These are phyloP conservation scores for Aethes cnicana DNA, from an alignment of 2,888 invertebrate species.

Conservation along the genomic window DNA sequence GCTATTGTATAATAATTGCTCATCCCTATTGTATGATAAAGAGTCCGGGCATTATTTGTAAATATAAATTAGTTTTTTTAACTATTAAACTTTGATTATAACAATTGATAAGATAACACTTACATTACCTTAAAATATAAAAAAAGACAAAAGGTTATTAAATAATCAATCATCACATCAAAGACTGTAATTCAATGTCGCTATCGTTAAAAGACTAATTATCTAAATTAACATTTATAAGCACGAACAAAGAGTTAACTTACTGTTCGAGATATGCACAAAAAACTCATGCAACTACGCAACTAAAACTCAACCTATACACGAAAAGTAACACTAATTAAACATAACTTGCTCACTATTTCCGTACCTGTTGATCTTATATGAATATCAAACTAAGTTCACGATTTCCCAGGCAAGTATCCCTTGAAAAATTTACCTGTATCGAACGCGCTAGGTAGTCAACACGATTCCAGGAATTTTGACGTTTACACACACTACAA, in stretches of 20 bases:
- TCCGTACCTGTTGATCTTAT: constrained; percentile 35
- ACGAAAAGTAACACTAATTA: not conserved
- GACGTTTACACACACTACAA: constrained; percentile 58
- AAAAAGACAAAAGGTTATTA: not conserved
- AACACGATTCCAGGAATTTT: constrained; percentile 68
- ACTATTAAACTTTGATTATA: too few species aligned
- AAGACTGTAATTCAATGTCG: not conserved
- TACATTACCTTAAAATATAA: not conserved
- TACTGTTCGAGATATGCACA: constrained; percentile 1
- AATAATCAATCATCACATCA: not conserved
- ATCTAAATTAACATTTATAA: constrained; percentile 2
- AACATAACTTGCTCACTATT: not conserved
- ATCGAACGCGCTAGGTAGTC: constrained; percentile 54
- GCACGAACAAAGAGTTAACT: constrained; percentile 22
- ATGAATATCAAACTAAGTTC: constrained; percentile 18
- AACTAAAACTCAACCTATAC: not conserved
- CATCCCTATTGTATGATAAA: too few species aligned
- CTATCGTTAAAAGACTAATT: not conserved
- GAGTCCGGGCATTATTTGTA: too few species aligned
- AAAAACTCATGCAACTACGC: constrained; percentile 7
- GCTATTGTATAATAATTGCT: too few species aligned
- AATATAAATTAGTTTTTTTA: too few species aligned
- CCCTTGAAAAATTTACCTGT: constrained; percentile 53
- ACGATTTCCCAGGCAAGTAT: constrained; percentile 29
- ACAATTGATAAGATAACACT: too few species aligned